Percentiles rank a stretch among this genome's conserved stretches.
phyloP scores from a whole-genome alignment of 30 jellyfish, hydroid and myxozoan genomes.

The Rhopilema esculentum region DNA sequence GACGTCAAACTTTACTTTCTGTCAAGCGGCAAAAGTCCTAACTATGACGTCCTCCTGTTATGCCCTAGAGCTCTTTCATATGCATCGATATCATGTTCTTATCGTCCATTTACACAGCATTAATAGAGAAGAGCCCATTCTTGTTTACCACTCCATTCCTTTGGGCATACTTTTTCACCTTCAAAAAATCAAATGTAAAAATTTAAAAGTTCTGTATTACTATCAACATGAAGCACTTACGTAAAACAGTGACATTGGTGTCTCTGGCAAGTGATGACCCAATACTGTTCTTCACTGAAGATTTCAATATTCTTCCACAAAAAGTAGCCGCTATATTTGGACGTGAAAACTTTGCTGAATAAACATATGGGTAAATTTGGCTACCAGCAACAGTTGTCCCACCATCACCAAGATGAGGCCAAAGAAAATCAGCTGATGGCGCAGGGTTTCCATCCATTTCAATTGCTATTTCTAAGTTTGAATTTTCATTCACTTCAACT shows the following conservation, averaged over 20 bases:
- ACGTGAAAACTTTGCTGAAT: constrained; percentile 5
- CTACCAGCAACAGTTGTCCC: neutral
- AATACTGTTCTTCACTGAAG: constrained; percentile 9
- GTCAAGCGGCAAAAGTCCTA: too few species aligned
- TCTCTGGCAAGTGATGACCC: neutral
- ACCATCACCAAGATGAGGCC: constrained; percentile 22
- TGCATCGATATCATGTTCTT: too few species aligned
- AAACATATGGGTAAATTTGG: constrained; percentile 2
- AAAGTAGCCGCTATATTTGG: constrained; percentile 13
- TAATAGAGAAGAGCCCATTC: too few species aligned
- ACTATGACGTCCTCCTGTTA: too few species aligned
- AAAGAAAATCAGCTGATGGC: constrained; percentile 27
- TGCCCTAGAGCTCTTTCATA: too few species aligned
- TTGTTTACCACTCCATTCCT: too few species aligned
- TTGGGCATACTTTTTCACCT: too few species aligned
- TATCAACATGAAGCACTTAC: too few species aligned
- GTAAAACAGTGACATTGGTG: constrained; percentile 16
- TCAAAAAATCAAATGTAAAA: too few species aligned
- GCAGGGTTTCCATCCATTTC: constrained; percentile 47
- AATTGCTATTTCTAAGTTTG: constrained; percentile 4
- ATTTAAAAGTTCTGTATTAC: too few species aligned
- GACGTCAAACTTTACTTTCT: too few species aligned
- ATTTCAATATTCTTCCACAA: constrained; percentile 30
- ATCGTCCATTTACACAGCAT: too few species aligned
- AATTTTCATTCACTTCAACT: neutral